Evolutionary conservation across 2,888 invertebrate species (phyloP).

Genomic region (Heliconius erato): DNA sequence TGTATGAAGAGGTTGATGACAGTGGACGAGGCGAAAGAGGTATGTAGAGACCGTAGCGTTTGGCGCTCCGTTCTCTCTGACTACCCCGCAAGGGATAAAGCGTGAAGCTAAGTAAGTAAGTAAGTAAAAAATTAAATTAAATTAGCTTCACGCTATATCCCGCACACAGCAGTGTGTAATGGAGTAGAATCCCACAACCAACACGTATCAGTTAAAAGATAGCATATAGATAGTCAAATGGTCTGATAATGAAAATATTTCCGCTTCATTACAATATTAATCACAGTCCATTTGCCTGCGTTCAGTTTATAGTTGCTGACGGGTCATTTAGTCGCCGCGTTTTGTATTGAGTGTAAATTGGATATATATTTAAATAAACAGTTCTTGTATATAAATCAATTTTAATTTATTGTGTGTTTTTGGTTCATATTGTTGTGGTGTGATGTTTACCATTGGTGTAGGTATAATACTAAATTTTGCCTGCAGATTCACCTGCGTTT

Average conservation of each 20-base stretch:
- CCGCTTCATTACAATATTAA: slow-evolving; percentile 48
- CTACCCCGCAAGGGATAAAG: too few relatives aligned
- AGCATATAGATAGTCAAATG: slow-evolving; percentile 14
- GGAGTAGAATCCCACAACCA: too few relatives aligned
- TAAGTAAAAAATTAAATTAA: too few relatives aligned
- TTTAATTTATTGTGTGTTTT: not conserved
- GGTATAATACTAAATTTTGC: too few relatives aligned
- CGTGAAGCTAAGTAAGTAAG: too few relatives aligned
- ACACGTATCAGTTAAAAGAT: not conserved
- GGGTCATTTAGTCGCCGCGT: slow-evolving; percentile 43
- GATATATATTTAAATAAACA: slow-evolving; percentile 37
- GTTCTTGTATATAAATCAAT: not conserved
- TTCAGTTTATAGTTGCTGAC: slow-evolving; percentile 44
- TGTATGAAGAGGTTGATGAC: too few relatives aligned
- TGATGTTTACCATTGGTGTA: not conserved
- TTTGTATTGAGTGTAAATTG: slow-evolving; percentile 41
- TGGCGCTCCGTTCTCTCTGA: too few relatives aligned
- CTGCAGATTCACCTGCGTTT: too few relatives aligned
- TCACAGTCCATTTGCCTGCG: slow-evolving; percentile 47
- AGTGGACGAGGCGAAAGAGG: too few relatives aligned
- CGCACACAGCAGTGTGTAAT: too few relatives aligned
- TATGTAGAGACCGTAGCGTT: too few relatives aligned
- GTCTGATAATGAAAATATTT: slow-evolving; percentile 38
- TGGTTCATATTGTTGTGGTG: not conserved
- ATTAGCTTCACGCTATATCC: too few relatives aligned